Evolutionary conservation across 2,888 invertebrate genomes (phyloP).

Genomic region (Caenorhabditis japonica): DNA sequence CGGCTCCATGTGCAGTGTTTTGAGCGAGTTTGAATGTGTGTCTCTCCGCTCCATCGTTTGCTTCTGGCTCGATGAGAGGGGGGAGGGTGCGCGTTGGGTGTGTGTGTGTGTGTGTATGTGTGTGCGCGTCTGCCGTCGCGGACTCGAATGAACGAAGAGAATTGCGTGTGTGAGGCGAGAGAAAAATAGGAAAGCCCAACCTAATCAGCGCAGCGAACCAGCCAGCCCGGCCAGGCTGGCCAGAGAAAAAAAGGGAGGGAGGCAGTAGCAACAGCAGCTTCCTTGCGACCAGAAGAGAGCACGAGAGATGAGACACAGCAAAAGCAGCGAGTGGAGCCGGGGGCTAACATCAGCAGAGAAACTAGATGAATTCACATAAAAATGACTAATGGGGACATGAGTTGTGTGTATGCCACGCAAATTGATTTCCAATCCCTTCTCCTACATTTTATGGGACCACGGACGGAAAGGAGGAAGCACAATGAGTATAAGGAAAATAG

Average conservation of each 20-base stretch:
- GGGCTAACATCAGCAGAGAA: constrained; percentile 16
- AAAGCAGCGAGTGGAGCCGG: no score
- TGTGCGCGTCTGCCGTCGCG: background rate
- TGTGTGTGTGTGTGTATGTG: constrained; percentile 3
- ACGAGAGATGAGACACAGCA: constrained; percentile 31
- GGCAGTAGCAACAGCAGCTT: constrained; percentile 18
- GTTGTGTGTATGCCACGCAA: constrained; percentile 55
- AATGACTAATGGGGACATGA: constrained; percentile 57
- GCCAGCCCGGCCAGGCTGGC: constrained; percentile 9
- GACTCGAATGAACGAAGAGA: background rate
- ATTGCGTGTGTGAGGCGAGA: constrained; percentile 8
- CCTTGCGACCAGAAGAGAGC: constrained; percentile 3
- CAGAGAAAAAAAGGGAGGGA: constrained; percentile 8
- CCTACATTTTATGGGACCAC: constrained; percentile 24
- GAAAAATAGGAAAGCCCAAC: constrained; percentile 26
- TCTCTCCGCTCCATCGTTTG: constrained; percentile 7
- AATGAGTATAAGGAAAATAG: constrained; percentile 6
- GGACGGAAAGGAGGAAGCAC: background rate
- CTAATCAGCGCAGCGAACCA: constrained; percentile 54
- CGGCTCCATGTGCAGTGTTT: background rate
- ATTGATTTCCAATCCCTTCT: constrained; percentile 55
- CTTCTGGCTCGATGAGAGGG: constrained; percentile 17
- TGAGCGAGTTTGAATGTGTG: constrained; percentile 32
- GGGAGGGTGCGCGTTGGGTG: background rate
- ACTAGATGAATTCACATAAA: constrained; percentile 60